phyloP scores from a whole-genome alignment of 2,797 vertebrate genomes.

The Petrocephalus schoutedeni region DNA sequence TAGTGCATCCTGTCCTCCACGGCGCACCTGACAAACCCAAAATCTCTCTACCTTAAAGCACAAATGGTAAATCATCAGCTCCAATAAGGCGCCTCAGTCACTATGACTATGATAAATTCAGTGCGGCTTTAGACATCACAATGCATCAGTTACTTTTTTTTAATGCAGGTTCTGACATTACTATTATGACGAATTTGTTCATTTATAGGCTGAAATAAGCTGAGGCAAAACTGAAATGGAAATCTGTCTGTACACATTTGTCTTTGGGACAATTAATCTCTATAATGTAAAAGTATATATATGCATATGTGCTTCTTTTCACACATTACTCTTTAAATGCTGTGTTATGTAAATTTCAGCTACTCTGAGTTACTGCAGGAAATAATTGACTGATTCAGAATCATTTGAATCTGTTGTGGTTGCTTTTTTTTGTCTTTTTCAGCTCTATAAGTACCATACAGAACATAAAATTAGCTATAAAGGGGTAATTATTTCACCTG shows the following conservation, averaged over 20 bases:
- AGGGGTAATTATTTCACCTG: neutral
- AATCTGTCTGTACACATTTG: constrained; percentile 22
- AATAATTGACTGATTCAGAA: neutral
- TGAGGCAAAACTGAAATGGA: constrained; percentile 28
- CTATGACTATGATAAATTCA: constrained; percentile 40
- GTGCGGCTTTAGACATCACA: constrained; percentile 52
- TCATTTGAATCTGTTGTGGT: neutral
- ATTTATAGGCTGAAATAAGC: constrained; percentile 37
- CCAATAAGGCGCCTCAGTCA: constrained; percentile 47
- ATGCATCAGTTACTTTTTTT: constrained; percentile 41
- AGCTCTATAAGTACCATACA: neutral
- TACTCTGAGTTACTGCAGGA: constrained; percentile 2
- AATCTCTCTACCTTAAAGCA: constrained; percentile 54
- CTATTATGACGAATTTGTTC: constrained; percentile 51
- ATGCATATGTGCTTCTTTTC: neutral
- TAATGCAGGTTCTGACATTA: constrained; percentile 37
- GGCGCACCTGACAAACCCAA: constrained; percentile 59
- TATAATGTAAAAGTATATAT: neutral
- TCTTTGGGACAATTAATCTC: neutral
- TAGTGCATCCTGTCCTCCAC: constrained; percentile 44
- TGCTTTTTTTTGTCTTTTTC: neutral
- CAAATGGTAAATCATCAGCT: constrained; percentile 44
- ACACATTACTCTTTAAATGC: neutral
- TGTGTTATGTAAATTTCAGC: neutral
- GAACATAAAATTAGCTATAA: neutral